Conservation (phyloP, 2,797 vertebrate genomes). For the Gallinago nigripennis region DNA sequence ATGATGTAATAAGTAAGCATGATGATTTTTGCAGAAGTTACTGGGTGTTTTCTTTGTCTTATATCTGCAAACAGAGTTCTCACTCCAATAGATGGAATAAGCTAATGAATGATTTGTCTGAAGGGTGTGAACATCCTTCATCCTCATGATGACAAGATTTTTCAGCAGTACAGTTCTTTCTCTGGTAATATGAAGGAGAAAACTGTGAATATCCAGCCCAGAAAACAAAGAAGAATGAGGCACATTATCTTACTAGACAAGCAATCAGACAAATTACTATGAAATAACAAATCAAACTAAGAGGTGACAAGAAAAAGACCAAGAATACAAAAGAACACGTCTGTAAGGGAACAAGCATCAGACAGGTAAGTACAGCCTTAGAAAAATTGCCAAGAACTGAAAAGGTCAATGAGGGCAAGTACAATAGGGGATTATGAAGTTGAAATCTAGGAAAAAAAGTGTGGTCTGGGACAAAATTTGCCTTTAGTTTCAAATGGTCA, state of each 20-base stretch:
- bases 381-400: not conserved
- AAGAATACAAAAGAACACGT: not conserved
- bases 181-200: constrained; percentile 11
- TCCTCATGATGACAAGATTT: constrained; percentile 44
- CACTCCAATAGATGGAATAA: not conserved
- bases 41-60: not conserved
- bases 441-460: not conserved
- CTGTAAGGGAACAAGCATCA: not conserved
- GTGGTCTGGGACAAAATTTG: not conserved
- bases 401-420: not conserved
- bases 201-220: not conserved
- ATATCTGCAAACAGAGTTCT: constrained; percentile 1
- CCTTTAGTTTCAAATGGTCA: not conserved
- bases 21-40: constrained; percentile 6
- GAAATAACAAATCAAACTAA: constrained; percentile 48
- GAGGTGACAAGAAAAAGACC: constrained; percentile 27
- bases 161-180: not conserved
- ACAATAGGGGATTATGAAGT: not conserved
- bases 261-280: constrained; percentile 45
- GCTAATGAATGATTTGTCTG: constrained; percentile 42
- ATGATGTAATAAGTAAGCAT: not conserved
- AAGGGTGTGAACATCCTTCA: constrained; percentile 9
- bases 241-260: constrained; percentile 13
- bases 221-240: constrained; percentile 20
- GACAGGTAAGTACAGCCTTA: not conserved